Conservation (phyloP, 2,888 invertebrate species). For the Adela reaumurella region DNA sequence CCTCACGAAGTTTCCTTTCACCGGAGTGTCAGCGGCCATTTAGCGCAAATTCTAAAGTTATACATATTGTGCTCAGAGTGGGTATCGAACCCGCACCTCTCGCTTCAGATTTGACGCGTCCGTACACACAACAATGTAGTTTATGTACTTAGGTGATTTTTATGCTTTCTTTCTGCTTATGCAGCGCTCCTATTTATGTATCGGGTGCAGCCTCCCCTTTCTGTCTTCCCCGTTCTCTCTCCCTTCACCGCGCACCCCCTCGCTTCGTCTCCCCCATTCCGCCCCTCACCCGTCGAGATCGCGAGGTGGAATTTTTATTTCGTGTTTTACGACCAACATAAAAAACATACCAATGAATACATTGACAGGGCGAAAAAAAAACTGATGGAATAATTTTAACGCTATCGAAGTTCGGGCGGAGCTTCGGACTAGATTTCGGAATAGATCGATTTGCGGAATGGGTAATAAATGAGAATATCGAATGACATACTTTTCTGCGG, state of each 20-base stretch:
- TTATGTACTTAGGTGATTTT: too few species aligned
- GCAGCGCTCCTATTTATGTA: slow-evolving; percentile 12
- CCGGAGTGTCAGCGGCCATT: too few species aligned
- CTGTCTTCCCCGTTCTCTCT: slow-evolving; percentile 16
- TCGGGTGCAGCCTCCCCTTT: slow-evolving; percentile 43
- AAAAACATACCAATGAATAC: slow-evolving; percentile 3
- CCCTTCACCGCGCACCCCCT: slow-evolving; percentile 8
- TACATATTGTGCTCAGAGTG: too few species aligned
- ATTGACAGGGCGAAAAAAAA: not conserved
- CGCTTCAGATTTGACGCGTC: too few species aligned
- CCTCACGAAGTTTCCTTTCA: too few species aligned
- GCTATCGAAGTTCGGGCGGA: not conserved
- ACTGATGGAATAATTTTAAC: not conserved
- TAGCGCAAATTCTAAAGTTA: too few species aligned
- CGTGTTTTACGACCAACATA: slow-evolving; percentile 1
- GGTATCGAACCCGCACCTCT: too few species aligned
- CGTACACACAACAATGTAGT: too few species aligned
- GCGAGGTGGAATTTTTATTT: slow-evolving; percentile 2
- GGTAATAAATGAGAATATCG: too few species aligned
- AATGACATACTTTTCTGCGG: too few species aligned
- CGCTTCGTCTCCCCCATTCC: slow-evolving; percentile 11
- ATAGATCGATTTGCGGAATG: too few species aligned
- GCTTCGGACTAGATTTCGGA: too few species aligned
- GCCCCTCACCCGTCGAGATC: slow-evolving; percentile 11
- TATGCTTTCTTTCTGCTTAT: slow-evolving; percentile 1